phyloP scores from a whole-genome alignment of 2,113 vertebrate species.

The Pachyramphus minor region DNA sequence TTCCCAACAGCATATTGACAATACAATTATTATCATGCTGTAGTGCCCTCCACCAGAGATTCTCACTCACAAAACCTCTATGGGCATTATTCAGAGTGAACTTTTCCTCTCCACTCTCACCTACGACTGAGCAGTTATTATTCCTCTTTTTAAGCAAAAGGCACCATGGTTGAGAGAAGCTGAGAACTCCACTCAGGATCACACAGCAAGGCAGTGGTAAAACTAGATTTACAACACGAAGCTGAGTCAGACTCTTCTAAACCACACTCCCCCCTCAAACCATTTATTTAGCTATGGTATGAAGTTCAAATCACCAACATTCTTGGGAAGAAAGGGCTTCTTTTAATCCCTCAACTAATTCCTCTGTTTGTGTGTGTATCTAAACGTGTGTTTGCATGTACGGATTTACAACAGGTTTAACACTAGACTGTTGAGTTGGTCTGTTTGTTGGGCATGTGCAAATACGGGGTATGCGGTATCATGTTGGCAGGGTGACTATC shows the following conservation, averaged over 20 bases:
- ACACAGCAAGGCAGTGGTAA: background rate
- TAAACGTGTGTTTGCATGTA: background rate
- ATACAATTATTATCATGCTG: background rate
- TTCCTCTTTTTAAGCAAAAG: background rate
- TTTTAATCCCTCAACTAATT: background rate
- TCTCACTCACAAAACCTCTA: background rate
- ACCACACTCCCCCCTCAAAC: background rate
- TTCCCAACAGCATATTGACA: background rate
- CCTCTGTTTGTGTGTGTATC: background rate
- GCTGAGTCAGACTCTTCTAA: constrained; percentile 14
- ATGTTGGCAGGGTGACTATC: background rate
- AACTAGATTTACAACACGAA: constrained; percentile 5
- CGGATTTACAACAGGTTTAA: background rate
- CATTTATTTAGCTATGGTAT: background rate
- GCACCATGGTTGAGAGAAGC: background rate
- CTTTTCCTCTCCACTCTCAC: background rate
- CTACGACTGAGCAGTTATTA: background rate
- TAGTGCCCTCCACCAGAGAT: background rate
- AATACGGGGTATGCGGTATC: fast-evolving
- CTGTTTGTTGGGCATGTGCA: background rate
- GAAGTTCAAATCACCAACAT: background rate
- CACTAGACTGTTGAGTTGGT: background rate
- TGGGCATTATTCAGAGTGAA: background rate
- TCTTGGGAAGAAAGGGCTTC: background rate
- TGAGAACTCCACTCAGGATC: background rate